These are phyloP conservation scores for Oryzias dopingdopingensis DNA, from an alignment of 2,797 vertebrate genomes.

Conservation along the genomic window DNA sequence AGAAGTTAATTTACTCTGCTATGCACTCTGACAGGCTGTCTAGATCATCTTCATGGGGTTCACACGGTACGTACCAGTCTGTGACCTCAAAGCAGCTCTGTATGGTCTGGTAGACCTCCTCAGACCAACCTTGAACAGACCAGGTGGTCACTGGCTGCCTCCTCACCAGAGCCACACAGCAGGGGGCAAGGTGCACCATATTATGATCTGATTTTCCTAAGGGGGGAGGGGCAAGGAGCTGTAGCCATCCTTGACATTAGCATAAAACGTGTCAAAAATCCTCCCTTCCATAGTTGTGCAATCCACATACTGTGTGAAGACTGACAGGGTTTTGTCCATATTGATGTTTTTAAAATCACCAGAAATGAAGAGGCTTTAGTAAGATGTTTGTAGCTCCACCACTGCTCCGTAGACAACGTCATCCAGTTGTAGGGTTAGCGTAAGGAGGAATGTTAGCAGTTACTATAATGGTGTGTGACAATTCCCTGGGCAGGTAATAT, in stretches of 20 bases:
- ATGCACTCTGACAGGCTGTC: too few species aligned
- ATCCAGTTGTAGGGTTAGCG: too few species aligned
- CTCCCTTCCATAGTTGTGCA: neutral
- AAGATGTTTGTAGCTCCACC: too few species aligned
- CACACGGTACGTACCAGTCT: neutral
- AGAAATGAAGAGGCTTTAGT: too few species aligned
- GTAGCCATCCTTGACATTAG: too few species aligned
- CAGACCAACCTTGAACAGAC: neutral
- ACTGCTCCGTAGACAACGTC: too few species aligned
- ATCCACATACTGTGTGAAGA: neutral
- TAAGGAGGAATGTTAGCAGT: too few species aligned
- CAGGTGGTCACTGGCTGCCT: neutral
- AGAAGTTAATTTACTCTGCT: too few species aligned
- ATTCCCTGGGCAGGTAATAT: too few species aligned
- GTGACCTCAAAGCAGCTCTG: conserved; percentile 1
- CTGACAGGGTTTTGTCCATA: neutral
- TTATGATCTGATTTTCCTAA: neutral
- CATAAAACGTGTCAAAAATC: neutral
- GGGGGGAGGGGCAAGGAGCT: neutral
- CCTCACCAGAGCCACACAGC: neutral
- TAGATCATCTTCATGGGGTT: neutral
- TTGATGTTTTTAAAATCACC: too few species aligned
- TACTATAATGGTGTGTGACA: too few species aligned
- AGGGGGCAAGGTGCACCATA: neutral
- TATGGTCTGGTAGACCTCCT: neutral